These are phyloP conservation scores for Acanthurus tractus DNA, from an alignment of 2,797 vertebrate genomes.

Conservation along the genomic window DNA sequence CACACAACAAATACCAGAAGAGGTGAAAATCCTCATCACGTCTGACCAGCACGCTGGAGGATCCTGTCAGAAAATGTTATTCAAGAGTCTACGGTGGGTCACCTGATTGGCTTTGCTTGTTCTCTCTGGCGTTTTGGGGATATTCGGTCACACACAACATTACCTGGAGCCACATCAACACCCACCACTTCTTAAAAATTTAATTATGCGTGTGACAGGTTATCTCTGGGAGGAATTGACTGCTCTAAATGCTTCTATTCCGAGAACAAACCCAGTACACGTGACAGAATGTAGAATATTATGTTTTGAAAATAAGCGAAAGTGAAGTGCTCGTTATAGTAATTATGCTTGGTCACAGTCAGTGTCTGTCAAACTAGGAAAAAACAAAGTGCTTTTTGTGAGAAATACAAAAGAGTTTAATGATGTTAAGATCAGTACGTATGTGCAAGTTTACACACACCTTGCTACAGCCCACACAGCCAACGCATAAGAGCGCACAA, in stretches of 20 bases:
- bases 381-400: not conserved
- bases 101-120: slow-evolving; percentile 39
- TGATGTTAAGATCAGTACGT: slow-evolving; percentile 7
- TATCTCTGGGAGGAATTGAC: not conserved
- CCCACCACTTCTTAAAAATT: slow-evolving; percentile 11
- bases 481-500: slow-evolving; percentile 46
- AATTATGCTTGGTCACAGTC: slow-evolving; percentile 20
- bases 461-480: slow-evolving; percentile 53
- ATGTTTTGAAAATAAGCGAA: slow-evolving; percentile 14
- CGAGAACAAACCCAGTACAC: not conserved
- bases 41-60: slow-evolving; percentile 19
- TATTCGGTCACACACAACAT: slow-evolving; percentile 3
- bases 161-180: slow-evolving; percentile 37
- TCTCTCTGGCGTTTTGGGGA: slow-evolving; percentile 13
- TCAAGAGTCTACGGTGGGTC: slow-evolving; percentile 27
- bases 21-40: slow-evolving; percentile 38
- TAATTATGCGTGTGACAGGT: slow-evolving; percentile 31
- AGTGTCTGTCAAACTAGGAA: slow-evolving; percentile 9
- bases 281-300: not conserved
- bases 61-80: slow-evolving; percentile 50
- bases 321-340: slow-evolving; percentile 28
- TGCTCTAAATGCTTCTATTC: slow-evolving; percentile 13
- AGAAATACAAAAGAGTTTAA: not conserved
- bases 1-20: not conserved
- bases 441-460: slow-evolving; percentile 2